Base-by-base conservation (phyloP, 2,888 invertebrate species). In the Trachelus stipa region DNA sequence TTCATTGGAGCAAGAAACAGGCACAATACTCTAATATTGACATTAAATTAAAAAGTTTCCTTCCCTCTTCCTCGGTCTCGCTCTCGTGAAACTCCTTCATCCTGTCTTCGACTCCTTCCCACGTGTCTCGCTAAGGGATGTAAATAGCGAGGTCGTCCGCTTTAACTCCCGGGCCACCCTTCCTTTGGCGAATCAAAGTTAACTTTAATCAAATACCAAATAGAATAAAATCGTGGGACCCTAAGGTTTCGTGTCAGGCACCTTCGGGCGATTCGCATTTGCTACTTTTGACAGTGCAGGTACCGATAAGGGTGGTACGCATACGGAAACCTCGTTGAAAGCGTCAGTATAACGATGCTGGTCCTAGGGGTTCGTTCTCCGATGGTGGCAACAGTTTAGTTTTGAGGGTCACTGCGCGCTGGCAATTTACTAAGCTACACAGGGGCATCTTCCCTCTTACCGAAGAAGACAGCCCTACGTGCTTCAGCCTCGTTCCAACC, bases 181-280 rank as follows among this genome's bases (percentile, higher is more conserved):
- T 23, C 71, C 71, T 31, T 71, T 71, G 77, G 69, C 80, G 82
- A 86, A 85, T 85, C 84, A 82, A 85, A 87, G 87, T 87, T 81
- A 84, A 85, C 85, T 87, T 88, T 88, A 88, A 88, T 88, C 87
- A 88, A 88, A 88, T 87, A 87, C 85, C 86, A 86, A 85, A 87
- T 85, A 82, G 84, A 85, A 83, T 82, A 77, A 84, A 86, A 79
- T 83, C 81, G 83, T 81, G 78, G 80, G 77, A 79, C 81, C 78
- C 81, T 73, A 34, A 74, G 75, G 75, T 74, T 76, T 78, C 75
- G 68, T 34, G 69, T 34, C 31, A 23, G 34, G 68, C 73, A 40
- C 35, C 37, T 34, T 34, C 73, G 34, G 34, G 30, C 35, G n/a
- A 12, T 35, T 74, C 73, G 15, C 71, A 31, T 73, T 34, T 40